phyloP scores from a whole-genome alignment of 2,888 invertebrate species.

The Troides helena region DNA sequence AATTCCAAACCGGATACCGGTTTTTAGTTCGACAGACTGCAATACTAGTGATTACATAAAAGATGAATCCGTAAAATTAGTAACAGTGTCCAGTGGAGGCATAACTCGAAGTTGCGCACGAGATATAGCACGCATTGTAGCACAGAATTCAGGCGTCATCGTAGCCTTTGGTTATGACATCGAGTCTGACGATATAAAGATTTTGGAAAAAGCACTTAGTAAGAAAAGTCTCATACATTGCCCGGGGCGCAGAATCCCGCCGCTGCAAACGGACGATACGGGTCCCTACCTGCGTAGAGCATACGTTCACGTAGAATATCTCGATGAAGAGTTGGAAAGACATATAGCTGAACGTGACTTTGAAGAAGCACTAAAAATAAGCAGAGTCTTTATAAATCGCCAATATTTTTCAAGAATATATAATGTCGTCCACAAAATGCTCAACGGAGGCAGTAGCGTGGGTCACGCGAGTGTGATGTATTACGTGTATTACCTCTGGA shows the following conservation, averaged over 20 bases:
- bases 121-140: background rate
- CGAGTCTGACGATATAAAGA: background rate
- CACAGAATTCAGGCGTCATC: background rate
- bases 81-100: background rate
- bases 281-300: background rate
- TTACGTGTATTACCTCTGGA: background rate
- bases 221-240: background rate
- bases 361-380: background rate
- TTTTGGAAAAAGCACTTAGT: background rate
- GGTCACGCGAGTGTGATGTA: background rate
- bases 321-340: background rate
- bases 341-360: background rate
- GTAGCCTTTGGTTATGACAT: background rate
- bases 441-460: background rate
- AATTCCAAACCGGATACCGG: slow-evolving; percentile 1
- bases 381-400: background rate
- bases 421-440: background rate
- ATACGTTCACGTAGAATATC: background rate
- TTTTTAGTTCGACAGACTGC: background rate
- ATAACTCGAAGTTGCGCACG: background rate
- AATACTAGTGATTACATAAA: background rate
- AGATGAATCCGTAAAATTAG: background rate
- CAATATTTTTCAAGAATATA: background rate
- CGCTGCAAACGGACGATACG: background rate
- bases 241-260: background rate